Conservation (phyloP, 2,888 invertebrate species). For the Andrena minutula region DNA sequence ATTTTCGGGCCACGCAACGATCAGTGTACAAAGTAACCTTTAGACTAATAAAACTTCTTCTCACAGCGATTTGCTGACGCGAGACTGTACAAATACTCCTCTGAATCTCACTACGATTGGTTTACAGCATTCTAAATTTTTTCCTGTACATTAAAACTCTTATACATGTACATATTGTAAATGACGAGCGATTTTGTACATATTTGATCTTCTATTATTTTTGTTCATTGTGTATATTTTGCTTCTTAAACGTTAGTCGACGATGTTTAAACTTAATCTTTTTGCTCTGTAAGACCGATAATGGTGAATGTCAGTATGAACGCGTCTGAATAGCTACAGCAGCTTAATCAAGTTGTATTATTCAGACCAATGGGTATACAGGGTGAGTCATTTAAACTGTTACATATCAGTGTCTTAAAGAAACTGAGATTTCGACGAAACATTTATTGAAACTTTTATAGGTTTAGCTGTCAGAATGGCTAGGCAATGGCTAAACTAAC, state of each 20-base stretch:
- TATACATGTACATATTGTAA: slow-evolving; percentile 76
- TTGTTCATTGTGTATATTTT: slow-evolving; percentile 42
- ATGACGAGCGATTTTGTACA: slow-evolving; percentile 75
- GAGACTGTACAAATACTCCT: slow-evolving; percentile 62
- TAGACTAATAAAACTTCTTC: slow-evolving; percentile 64
- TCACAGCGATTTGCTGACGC: slow-evolving; percentile 24
- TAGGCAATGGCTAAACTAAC: too few species aligned
- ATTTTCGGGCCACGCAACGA: slow-evolving; percentile 24
- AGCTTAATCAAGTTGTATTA: too few species aligned
- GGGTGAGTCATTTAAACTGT: too few species aligned
- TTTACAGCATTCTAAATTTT: slow-evolving; percentile 73
- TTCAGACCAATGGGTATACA: too few species aligned
- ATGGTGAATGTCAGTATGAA: slow-evolving; percentile 1
- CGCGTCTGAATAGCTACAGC: too few species aligned
- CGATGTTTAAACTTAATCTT: background rate
- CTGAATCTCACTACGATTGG: slow-evolving; percentile 66
- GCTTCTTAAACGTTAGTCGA: slow-evolving; percentile 1
- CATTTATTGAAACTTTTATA: too few species aligned
- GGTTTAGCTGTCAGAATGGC: too few species aligned
- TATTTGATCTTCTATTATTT: slow-evolving; percentile 61
- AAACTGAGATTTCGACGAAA: too few species aligned
- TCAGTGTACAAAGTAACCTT: slow-evolving; percentile 58
- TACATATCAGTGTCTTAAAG: too few species aligned
- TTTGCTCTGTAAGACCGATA: background rate
- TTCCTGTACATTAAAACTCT: slow-evolving; percentile 66